Conservation (phyloP, 2,113 vertebrate species). For the Mugil cephalus region DNA sequence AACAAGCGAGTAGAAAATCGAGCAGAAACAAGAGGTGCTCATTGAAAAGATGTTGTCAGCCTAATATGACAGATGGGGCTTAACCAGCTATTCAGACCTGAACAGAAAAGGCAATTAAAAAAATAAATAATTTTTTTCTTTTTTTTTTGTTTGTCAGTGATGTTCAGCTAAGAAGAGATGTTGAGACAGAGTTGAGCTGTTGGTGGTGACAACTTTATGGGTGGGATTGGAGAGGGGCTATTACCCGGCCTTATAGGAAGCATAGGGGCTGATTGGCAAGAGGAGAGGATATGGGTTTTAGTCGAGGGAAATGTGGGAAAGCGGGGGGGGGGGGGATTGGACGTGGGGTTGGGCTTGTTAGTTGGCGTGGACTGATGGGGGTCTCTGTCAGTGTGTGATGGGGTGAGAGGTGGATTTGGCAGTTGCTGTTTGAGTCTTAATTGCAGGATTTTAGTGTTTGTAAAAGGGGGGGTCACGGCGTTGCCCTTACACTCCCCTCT, state of each 20-base stretch:
- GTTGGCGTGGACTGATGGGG: constrained; percentile 64
- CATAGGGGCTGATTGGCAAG: constrained; percentile 21
- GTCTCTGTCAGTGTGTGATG: constrained; percentile 48
- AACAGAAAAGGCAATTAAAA: constrained; percentile 32
- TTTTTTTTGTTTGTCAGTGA: not conserved
- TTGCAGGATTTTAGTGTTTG: constrained; percentile 81
- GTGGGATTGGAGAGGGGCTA: constrained; percentile 18
- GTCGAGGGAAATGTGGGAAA: constrained; percentile 37
- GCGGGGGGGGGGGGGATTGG: constrained; percentile 8
- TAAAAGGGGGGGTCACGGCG: constrained; percentile 63
- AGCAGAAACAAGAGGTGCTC: constrained; percentile 15
- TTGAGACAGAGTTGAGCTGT: constrained; percentile 3
- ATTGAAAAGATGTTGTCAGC: constrained; percentile 33
- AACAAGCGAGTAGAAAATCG: constrained; percentile 8
- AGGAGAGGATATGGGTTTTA: constrained; percentile 27
- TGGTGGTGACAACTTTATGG: constrained; percentile 26
- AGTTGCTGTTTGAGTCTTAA: constrained; percentile 86
- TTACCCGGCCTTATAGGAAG: constrained; percentile 24
- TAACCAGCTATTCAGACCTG: constrained; percentile 33
- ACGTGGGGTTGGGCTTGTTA: constrained; percentile 68
- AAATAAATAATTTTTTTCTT: not conserved
- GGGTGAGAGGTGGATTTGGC: constrained; percentile 77
- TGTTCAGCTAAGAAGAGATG: not conserved
- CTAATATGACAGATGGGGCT: constrained; percentile 22
- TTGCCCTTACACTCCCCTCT: constrained; percentile 58